Evolutionary conservation across 2,888 invertebrate species (phyloP).

Genomic region (Cantharis nigra): DNA sequence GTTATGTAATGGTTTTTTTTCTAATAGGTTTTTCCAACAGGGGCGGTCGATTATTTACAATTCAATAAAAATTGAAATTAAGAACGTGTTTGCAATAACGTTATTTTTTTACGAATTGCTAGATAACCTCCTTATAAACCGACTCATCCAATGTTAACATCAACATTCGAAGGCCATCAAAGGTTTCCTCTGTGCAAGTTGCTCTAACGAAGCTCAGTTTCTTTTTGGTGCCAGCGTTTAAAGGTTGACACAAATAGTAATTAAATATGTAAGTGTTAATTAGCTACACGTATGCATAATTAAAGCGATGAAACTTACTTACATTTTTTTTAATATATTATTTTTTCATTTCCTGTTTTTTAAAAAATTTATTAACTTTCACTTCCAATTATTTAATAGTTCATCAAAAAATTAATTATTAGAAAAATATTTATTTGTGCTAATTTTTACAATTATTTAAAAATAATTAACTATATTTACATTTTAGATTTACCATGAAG

Average conservation of each 20-base stretch:
- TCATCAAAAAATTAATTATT: not conserved
- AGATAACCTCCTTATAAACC: not conserved
- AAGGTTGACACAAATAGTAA: not conserved
- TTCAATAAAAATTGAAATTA: not conserved
- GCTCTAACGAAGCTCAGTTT: not conserved
- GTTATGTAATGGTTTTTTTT: not conserved
- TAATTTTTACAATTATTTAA: not conserved
- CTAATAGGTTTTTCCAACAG: not conserved
- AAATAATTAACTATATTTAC: not conserved
- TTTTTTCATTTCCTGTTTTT: not conserved
- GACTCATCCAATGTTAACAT: constrained; percentile 1
- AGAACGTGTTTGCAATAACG: not conserved
- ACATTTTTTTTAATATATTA: not conserved
- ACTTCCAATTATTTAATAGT: not conserved
- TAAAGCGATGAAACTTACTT: not conserved
- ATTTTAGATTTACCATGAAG: constrained; percentile 7
- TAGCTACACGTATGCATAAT: not conserved
- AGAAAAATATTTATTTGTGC: not conserved
- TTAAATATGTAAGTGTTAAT: not conserved
- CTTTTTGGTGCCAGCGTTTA: not conserved
- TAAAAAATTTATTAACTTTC: not conserved
- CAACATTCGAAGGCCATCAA: not conserved
- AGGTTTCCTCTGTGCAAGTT: not conserved
- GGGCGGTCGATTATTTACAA: not conserved
- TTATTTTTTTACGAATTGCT: not conserved